Evolutionary conservation across 2,888 invertebrate species (phyloP).

Genomic region (Sclerodermus sp.): DNA sequence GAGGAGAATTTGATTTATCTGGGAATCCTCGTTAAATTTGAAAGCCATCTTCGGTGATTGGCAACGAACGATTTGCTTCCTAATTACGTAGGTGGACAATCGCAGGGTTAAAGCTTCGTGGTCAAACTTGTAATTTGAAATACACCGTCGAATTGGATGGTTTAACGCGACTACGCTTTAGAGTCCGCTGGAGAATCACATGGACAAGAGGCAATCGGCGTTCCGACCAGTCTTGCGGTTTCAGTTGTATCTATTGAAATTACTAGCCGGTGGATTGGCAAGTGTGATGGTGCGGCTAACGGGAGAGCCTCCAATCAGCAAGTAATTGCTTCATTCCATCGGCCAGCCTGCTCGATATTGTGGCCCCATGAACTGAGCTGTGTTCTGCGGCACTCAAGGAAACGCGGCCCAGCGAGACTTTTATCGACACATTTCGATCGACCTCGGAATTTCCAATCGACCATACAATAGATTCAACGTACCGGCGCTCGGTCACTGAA

Average conservation of each 20-base stretch:
- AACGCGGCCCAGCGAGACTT: no score
- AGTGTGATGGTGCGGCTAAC: conserved; percentile 49
- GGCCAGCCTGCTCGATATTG: conserved; percentile 25
- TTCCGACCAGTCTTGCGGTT: conserved; percentile 44
- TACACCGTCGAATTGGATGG: conserved; percentile 18
- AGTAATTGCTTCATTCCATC: conserved; percentile 54
- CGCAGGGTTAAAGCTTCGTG: not conserved
- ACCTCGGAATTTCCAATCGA: no score
- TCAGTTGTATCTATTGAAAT: conserved; percentile 52
- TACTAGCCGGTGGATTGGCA: conserved; percentile 47
- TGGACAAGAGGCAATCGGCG: conserved; percentile 31
- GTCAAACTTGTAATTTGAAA: conserved; percentile 21
- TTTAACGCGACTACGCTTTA: conserved; percentile 14
- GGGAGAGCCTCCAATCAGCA: conserved; percentile 51
- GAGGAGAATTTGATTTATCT: no score
- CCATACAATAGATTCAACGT: no score
- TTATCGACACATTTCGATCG: no score
- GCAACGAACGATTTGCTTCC: no score
- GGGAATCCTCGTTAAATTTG: no score
- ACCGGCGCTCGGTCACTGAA: no score
- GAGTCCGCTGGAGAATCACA: conserved; percentile 21
- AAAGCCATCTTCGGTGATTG: no score
- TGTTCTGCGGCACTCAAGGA: no score
- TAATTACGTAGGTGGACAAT: no score
- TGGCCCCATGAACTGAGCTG: conserved; percentile 4